These are phyloP conservation scores for Ephestia elutella DNA, from an alignment of 1,140 invertebrate species.

Conservation along the genomic window DNA sequence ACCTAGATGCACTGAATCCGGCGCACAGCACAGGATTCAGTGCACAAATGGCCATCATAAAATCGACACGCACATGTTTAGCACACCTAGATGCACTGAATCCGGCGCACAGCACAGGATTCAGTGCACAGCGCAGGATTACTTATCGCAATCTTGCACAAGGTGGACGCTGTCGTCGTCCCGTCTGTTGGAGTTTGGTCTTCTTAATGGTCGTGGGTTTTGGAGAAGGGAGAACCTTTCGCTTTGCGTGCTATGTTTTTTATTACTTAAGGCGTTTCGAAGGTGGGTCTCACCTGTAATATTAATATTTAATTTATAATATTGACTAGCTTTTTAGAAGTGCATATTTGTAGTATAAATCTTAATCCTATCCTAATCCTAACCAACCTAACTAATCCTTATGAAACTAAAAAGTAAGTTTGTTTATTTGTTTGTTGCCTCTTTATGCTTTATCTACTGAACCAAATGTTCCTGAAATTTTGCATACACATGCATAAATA, in stretches of 20 bases:
- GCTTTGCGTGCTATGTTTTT: conserved; percentile 45
- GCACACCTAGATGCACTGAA: neutral
- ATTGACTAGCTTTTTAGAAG: too few species aligned
- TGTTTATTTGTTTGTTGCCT: too few species aligned
- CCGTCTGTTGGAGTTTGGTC: conserved; percentile 35
- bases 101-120: conserved; percentile 1
- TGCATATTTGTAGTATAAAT: too few species aligned
- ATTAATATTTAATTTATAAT: too few species aligned
- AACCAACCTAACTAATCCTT: too few species aligned
- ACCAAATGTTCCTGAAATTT: too few species aligned
- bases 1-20: neutral
- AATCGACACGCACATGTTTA: neutral
- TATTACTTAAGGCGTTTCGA: conserved; percentile 48
- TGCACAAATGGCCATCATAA: conserved; percentile 2
- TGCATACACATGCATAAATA: too few species aligned
- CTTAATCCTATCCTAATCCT: too few species aligned
- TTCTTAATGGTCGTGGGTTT: conserved; percentile 53
- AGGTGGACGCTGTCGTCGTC: conserved; percentile 64
- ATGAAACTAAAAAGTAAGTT: too few species aligned
- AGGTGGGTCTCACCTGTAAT: conserved; percentile 67
- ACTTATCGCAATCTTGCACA: conserved; percentile 63
- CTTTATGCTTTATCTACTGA: too few species aligned
- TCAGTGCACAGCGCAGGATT: conserved; percentile 20
- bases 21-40: conserved; percentile 7
- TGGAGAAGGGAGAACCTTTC: conserved; percentile 65